Evolutionary conservation across 2,888 invertebrate genomes (phyloP).

Genomic region (Monoplex corrugatus): DNA sequence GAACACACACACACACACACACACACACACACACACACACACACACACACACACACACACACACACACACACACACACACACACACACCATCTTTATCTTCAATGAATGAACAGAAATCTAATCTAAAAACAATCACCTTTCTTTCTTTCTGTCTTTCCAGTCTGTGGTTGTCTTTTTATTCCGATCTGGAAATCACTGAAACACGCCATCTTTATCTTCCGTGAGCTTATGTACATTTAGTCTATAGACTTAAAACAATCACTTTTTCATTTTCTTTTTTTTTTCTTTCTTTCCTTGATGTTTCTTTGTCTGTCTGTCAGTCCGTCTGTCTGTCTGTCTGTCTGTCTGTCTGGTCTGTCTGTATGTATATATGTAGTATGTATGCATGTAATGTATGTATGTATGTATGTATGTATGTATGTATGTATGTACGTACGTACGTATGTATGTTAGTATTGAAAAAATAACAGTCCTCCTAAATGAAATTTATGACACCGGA

Average conservation of each 20-base stretch:
- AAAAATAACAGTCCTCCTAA: not conserved
- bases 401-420: not conserved
- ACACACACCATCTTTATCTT: not conserved
- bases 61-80: not conserved
- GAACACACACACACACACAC: not conserved
- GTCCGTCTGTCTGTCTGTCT: not conserved
- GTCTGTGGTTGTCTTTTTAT: no score
- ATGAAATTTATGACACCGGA: not conserved
- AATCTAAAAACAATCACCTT: no score
- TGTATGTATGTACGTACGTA: not conserved
- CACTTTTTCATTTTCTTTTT: no score
- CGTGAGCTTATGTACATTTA: not conserved
- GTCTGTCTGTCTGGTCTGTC: not conserved
- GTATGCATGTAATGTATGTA: not conserved
- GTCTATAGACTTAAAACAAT: no score
- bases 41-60: not conserved
- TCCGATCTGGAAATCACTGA: no score
- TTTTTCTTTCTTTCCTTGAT: no score
- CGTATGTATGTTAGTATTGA: not conserved
- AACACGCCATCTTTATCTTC: not conserved
- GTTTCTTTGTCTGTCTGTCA: no score
- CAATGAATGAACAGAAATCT: no score
- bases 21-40: not conserved
- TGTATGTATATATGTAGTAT: not conserved
- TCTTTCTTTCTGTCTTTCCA: no score